Base-by-base conservation (phyloP, 2,113 vertebrate species). In the Phrynosoma blainvillii region DNA sequence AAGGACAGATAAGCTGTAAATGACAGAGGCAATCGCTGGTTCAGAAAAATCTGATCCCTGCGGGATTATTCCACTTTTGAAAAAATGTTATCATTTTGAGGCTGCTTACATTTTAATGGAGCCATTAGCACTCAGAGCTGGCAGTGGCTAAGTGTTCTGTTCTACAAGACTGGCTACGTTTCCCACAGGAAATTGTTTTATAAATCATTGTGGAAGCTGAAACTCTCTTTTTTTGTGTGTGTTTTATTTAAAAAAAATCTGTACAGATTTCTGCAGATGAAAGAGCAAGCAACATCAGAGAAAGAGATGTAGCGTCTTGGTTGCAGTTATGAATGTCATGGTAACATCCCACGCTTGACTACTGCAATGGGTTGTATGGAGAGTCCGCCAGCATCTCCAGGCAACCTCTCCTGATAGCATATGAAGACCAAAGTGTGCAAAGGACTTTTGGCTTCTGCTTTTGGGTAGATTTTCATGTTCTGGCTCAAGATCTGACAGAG, bases 161-260 rank as follows among this genome's bases (percentile, higher is more conserved):
- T 96, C 94, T 93, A 88, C 94, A 94, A 94, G 94, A 86, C 91
- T 92, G 94, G 92, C 76, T 93, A 89, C 40, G 0, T 93, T 94
- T 91, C 90, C 92, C 84, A 30, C 88, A 85, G 95, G 93, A 95
- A 96, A 96, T 96, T 91, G 88, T 94, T 96, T 89, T 89, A 93
- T 96, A 95, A 96, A 96, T 96, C 94, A 95, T 82, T 85, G 82
- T 76, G 87, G 80, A 94, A 91, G 84, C 82, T 93, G 84, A 88
- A 91, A 89, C 88, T 90, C 88, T 90, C 88, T 71, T 47, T 47
- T 4, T 18, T 11, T 42, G 47, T 47, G 47, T 47, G 47, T 47
- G 47, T 65, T n/a, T 62, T 62, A 36, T 36, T 36, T 36, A 56
- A 74, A 36, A 36, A 36, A 83, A 52, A 56, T 30, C 20, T 40